Evolutionary conservation across 2,797 vertebrate species (phyloP).

Genomic region (Lagocephalus sceleratus): DNA sequence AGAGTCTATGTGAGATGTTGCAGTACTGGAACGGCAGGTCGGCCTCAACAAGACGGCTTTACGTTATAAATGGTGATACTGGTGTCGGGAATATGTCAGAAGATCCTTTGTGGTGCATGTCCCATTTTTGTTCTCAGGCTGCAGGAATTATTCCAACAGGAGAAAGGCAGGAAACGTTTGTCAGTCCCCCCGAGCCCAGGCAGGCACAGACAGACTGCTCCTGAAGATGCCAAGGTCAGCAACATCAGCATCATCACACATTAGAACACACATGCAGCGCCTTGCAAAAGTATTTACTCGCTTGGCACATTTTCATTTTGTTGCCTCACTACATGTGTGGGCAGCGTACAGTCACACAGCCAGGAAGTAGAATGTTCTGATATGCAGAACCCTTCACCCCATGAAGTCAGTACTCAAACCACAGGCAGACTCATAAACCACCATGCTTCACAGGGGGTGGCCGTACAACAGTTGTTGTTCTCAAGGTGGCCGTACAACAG

Average conservation of each 20-base stretch:
- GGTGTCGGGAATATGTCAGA: no score
- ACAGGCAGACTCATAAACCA: no score
- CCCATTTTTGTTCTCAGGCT: slow-evolving; percentile 70
- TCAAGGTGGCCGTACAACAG: no score
- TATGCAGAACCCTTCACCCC: no score
- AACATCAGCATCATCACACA: not conserved
- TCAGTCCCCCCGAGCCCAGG: slow-evolving; percentile 96
- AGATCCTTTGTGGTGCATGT: not conserved
- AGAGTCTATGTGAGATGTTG: slow-evolving; percentile 91
- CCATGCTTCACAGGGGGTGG: no score
- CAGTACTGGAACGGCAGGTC: slow-evolving; percentile 96
- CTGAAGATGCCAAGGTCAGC: slow-evolving; percentile 91
- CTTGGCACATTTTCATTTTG: no score
- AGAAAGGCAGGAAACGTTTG: slow-evolving; percentile 93
- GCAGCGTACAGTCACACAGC: no score
- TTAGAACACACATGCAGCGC: not conserved
- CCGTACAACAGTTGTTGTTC: no score
- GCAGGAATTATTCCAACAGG: slow-evolving; percentile 96
- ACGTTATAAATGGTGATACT: not conserved
- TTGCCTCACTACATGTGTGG: no score
- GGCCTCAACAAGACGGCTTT: not conserved
- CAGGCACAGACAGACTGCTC: slow-evolving; percentile 81
- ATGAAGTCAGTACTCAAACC: no score
- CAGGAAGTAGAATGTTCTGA: no score
- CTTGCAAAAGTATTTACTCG: no score